These are phyloP conservation scores for Gallinago undulata DNA, from an alignment of 2,113 vertebrate species.

Conservation along the genomic window DNA sequence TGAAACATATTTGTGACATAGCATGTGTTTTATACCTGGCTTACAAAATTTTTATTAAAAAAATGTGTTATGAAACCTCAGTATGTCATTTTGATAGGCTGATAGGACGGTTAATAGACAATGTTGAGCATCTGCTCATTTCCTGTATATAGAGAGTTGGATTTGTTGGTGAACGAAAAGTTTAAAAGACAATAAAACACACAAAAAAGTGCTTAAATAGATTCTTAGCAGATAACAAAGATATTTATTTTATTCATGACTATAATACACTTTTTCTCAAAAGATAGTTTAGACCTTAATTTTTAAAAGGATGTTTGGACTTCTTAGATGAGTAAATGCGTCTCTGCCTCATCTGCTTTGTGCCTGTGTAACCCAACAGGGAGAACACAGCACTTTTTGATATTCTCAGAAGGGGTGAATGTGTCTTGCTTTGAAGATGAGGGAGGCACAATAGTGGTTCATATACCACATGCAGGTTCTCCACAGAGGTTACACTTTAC, in stretches of 20 bases:
- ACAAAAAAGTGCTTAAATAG: neutral
- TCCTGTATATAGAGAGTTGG: neutral
- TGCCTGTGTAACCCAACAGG: neutral
- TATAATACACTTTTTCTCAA: neutral
- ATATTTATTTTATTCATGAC: neutral
- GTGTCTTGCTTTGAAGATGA: neutral
- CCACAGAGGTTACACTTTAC: slow-evolving; percentile 1
- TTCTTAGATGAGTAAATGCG: neutral
- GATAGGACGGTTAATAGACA: neutral
- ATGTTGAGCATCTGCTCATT: neutral
- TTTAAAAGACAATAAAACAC: neutral
- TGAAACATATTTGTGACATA: neutral
- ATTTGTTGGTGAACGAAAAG: neutral
- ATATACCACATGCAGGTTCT: neutral
- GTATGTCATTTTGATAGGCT: neutral
- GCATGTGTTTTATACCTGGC: neutral
- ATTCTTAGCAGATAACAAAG: neutral
- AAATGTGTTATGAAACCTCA: neutral
- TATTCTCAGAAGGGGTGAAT: neutral
- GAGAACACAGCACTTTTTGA: neutral
- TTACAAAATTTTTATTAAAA: neutral
- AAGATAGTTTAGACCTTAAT: neutral
- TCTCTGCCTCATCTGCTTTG: neutral
- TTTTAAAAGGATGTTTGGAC: slow-evolving; percentile 9
- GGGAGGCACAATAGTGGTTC: neutral